Conservation (phyloP, 2,797 vertebrate species). For the Cichlasoma orientale region DNA sequence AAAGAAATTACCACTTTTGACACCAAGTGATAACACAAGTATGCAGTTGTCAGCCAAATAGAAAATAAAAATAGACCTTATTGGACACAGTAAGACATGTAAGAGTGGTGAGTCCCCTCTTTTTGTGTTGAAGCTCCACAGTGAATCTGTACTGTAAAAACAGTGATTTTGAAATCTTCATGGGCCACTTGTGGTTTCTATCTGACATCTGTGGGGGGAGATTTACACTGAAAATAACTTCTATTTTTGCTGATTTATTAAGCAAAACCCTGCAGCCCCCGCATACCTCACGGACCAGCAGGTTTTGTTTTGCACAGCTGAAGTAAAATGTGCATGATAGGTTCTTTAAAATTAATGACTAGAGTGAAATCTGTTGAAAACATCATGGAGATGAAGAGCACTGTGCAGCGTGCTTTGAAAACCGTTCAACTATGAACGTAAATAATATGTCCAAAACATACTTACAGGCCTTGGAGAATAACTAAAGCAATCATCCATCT, state of each 20-base stretch:
- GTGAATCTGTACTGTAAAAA: conserved; percentile 7
- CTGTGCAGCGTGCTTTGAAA: neutral
- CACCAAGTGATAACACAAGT: neutral
- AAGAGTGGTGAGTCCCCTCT: neutral
- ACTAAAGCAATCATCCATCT: neutral
- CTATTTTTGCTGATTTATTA: conserved; percentile 13
- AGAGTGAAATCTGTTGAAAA: neutral
- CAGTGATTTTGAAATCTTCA: conserved; percentile 2
- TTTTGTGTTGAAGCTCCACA: neutral
- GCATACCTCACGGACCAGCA: conserved; percentile 60
- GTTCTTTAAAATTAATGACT: neutral
- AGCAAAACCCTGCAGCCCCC: conserved; percentile 59
- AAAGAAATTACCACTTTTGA: neutral
- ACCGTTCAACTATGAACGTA: too few relatives aligned
- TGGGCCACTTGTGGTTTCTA: conserved; percentile 23
- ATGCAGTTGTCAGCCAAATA: neutral
- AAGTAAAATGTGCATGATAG: conserved; percentile 6
- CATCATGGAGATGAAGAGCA: neutral
- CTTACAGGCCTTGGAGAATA: neutral
- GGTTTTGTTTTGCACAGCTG: conserved; percentile 8
- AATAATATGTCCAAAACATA: neutral
- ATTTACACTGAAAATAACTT: conserved; percentile 29
- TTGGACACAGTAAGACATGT: neutral
- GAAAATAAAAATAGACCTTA: neutral
- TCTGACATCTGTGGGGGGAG: neutral